Conservation (phyloP, 2,888 invertebrate species). For the Nomada lathburiana region DNA sequence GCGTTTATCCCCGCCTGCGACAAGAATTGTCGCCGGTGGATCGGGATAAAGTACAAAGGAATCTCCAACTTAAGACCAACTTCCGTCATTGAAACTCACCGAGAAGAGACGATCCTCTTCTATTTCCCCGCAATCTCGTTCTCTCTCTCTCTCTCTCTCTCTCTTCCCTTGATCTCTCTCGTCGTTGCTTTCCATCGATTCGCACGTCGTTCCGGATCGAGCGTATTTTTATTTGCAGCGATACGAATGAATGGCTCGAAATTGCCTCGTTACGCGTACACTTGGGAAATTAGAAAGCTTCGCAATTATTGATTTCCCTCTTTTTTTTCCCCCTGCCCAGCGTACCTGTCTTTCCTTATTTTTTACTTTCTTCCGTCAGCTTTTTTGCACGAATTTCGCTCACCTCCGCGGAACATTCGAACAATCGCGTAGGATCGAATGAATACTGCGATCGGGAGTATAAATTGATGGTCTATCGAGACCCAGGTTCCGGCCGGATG, state of each 20-base stretch:
- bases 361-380: neutral
- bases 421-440: constrained; percentile 17
- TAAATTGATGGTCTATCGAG: constrained; percentile 51
- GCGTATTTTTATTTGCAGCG: constrained; percentile 56
- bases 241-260: constrained; percentile 51
- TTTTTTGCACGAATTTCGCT: neutral
- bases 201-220: constrained; percentile 55
- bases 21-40: constrained; percentile 18
- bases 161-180: constrained; percentile 20
- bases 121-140: neutral
- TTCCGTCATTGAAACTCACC: constrained; percentile 73
- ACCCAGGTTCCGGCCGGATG: constrained; percentile 29
- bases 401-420: constrained; percentile 30
- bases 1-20: constrained; percentile 33
- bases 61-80: constrained; percentile 62
- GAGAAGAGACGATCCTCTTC: constrained; percentile 24
- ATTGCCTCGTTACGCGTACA: constrained; percentile 63
- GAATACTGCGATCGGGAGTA: constrained; percentile 35
- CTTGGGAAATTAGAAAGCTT: constrained; percentile 76
- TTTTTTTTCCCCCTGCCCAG: neutral
- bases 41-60: constrained; percentile 38
- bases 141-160: neutral
- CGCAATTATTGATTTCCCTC: constrained; percentile 71
- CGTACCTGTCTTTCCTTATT: neutral
- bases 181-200: constrained; percentile 56